Conservation (phyloP, 2,797 vertebrate species). For the Pyrocephalus nanus region DNA sequence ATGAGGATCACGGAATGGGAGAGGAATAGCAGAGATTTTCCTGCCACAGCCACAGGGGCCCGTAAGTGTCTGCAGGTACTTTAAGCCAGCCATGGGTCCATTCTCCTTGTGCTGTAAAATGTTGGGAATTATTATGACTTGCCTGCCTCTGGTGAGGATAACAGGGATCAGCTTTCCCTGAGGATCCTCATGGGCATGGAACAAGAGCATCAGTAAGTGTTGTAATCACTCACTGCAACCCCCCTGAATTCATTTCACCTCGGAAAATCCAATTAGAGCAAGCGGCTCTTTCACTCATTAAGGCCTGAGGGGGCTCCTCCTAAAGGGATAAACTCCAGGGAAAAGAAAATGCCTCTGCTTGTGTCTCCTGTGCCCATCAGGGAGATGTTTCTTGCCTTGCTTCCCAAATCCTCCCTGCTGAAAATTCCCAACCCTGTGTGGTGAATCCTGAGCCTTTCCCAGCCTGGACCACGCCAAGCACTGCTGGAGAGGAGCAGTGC, state of each 20-base stretch:
- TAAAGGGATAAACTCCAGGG: neutral
- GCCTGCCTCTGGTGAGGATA: neutral
- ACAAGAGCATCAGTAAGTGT: neutral
- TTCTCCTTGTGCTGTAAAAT: neutral
- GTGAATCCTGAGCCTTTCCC: neutral
- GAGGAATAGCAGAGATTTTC: neutral
- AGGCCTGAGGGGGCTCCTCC: neutral
- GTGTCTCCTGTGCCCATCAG: neutral
- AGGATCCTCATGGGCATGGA: neutral
- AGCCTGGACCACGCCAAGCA: fast-evolving
- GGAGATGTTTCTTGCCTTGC: neutral
- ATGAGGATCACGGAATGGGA: neutral
- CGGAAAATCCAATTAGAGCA: neutral
- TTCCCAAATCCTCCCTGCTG: neutral
- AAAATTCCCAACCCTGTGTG: fast-evolving
- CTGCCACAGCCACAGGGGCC: fast-evolving
- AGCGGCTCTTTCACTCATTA: neutral
- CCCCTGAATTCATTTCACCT: neutral
- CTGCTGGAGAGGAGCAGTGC: fast-evolving
- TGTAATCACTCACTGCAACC: neutral
- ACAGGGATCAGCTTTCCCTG: neutral
- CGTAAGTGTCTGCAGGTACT: neutral
- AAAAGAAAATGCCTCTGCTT: neutral
- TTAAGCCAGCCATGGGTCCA: neutral
- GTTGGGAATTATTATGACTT: fast-evolving